Evolutionary conservation across 2,113 vertebrate species (phyloP).

Genomic region (Xenopus borealis): DNA sequence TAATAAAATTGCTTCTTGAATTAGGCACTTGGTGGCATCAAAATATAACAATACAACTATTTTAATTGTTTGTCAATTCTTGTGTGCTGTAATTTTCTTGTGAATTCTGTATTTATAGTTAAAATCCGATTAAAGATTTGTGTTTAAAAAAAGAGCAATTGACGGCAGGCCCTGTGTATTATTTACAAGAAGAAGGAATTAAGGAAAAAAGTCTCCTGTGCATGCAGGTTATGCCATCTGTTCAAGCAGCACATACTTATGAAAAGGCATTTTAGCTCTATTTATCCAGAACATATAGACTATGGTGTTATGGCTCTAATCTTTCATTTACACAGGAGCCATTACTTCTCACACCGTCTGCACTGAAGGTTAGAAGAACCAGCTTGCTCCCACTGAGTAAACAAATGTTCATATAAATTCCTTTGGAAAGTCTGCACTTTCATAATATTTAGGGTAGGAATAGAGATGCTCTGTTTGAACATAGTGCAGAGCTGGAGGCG

Average conservation of each 20-base stretch:
- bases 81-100: neutral
- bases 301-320: slow-evolving; percentile 32
- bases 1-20: too few species aligned
- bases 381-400: slow-evolving; percentile 56
- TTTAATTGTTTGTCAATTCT: too few species aligned
- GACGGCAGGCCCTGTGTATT: slow-evolving; percentile 8
- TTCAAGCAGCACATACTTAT: slow-evolving; percentile 6
- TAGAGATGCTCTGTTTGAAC: slow-evolving; percentile 55
- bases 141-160: slow-evolving; percentile 12
- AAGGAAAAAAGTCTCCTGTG: neutral
- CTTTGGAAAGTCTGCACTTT: slow-evolving; percentile 50
- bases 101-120: slow-evolving; percentile 25
- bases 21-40: too few species aligned
- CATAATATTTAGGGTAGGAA: slow-evolving; percentile 62
- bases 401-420: slow-evolving; percentile 65
- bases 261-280: slow-evolving; percentile 25
- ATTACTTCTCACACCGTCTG: slow-evolving; percentile 35
- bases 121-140: slow-evolving; percentile 19
- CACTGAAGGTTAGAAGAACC: slow-evolving; percentile 50
- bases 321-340: slow-evolving; percentile 42
- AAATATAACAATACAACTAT: too few species aligned
- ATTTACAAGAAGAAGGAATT: neutral
- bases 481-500: slow-evolving; percentile 55
- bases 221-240: slow-evolving; percentile 38
- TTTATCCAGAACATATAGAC: slow-evolving; percentile 27